Evolutionary conservation across 2,888 invertebrate genomes (phyloP).

Genomic region (Dynastes maya): DNA sequence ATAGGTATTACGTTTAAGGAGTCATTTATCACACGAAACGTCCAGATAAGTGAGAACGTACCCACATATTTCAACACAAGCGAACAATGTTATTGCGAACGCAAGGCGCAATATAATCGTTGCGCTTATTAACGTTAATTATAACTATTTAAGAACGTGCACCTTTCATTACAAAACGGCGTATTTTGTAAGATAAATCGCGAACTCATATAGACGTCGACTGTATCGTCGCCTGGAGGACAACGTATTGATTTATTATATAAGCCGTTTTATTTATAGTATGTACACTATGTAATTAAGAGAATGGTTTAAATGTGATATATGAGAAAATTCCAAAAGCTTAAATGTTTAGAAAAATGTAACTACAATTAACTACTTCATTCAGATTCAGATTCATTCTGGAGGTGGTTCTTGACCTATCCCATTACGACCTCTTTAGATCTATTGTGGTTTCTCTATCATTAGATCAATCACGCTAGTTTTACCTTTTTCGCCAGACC

Average conservation of each 20-base stretch:
- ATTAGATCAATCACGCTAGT: no score
- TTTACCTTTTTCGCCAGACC: no score
- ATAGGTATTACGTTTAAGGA: neutral
- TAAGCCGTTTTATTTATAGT: neutral
- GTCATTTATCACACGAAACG: conserved; percentile 6
- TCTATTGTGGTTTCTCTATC: no score
- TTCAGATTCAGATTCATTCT: no score
- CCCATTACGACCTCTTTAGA: no score
- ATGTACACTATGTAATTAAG: no score
- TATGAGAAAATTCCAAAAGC: no score
- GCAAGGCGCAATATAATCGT: neutral
- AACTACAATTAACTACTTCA: no score
- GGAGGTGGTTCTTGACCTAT: no score
- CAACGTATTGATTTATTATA: neutral
- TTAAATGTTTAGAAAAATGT: no score
- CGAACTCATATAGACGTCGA: neutral
- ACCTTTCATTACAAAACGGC: neutral
- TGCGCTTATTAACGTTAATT: conserved; percentile 24
- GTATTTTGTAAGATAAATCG: conserved; percentile 18
- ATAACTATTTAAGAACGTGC: conserved; percentile 13
- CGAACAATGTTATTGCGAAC: neutral
- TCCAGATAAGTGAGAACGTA: neutral
- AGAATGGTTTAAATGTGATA: no score
- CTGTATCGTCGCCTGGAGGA: neutral
- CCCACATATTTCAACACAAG: conserved; percentile 19